These are phyloP conservation scores for Portevinia maculata DNA, from an alignment of 2,888 invertebrate species.

Conservation along the genomic window DNA sequence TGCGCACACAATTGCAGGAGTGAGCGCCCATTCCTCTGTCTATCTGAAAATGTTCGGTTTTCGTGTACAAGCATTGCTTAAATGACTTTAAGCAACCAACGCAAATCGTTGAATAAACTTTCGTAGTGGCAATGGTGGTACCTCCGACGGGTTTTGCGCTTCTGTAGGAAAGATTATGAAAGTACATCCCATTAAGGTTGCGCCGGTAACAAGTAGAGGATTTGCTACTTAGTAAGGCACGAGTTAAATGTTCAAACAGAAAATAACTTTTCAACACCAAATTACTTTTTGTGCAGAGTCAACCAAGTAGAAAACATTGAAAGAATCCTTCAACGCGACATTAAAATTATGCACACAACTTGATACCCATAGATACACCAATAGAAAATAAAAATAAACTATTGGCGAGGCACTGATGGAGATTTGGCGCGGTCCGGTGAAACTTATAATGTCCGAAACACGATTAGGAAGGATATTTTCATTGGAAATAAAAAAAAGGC, in stretches of 20 bases:
- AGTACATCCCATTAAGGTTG: conserved; percentile 63
- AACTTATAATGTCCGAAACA: conserved; percentile 32
- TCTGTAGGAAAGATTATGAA: conserved; percentile 57
- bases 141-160: conserved; percentile 23
- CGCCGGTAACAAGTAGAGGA: conserved; percentile 13
- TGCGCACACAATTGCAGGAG: conserved; percentile 28
- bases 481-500: conserved; percentile 6
- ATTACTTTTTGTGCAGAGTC: conserved; percentile 71
- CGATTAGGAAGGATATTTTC: conserved; percentile 23
- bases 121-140: conserved; percentile 7
- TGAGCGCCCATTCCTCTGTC: conserved; percentile 11
- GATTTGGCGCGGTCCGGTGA: conserved; percentile 5
- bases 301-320: conserved; percentile 64
- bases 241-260: conserved; percentile 36
- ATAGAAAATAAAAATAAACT: background rate
- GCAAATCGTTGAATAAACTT: conserved; percentile 48
- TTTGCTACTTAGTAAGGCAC: background rate
- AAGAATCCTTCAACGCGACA: conserved; percentile 53
- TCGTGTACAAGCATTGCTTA: conserved; percentile 68
- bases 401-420: conserved; percentile 1
- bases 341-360: conserved; percentile 66
- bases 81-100: conserved; percentile 60
- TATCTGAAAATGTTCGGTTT: conserved; percentile 52
- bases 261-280: conserved; percentile 66
- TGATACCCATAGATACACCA: conserved; percentile 22